phyloP scores from a whole-genome alignment of 2,888 invertebrate genomes.

The Pollenia amentaria region DNA sequence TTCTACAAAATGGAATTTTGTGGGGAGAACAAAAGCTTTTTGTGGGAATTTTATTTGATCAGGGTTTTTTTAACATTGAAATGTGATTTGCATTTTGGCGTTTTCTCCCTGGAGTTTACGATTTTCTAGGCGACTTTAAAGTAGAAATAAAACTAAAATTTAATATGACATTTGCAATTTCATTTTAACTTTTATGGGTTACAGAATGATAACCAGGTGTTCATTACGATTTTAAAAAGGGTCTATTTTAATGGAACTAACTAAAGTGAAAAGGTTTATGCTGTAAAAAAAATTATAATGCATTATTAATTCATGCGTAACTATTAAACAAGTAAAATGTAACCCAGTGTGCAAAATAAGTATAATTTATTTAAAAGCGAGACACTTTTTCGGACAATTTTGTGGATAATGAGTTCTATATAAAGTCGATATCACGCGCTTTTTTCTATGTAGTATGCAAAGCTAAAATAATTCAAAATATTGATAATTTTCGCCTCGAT shows the following conservation, averaged over 20 bases:
- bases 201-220: constrained; percentile 59
- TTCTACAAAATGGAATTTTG: constrained; percentile 14
- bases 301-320: constrained; percentile 59
- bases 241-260: neutral
- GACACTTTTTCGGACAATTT: too few relatives aligned
- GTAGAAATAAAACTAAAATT: neutral
- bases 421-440: too few relatives aligned
- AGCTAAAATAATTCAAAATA: too few relatives aligned
- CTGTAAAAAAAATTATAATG: constrained; percentile 6
- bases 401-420: too few relatives aligned
- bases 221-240: constrained; percentile 33
- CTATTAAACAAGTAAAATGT: neutral
- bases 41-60: constrained; percentile 48
- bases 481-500: too few relatives aligned
- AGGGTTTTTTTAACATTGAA: constrained; percentile 21
- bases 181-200: constrained; percentile 25
- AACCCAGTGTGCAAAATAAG: too few relatives aligned
- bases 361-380: too few relatives aligned
- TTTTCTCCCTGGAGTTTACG: constrained; percentile 18
- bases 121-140: constrained; percentile 18
- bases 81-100: constrained; percentile 50
- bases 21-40: constrained; percentile 51
- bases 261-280: constrained; percentile 11
- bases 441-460: too few relatives aligned
- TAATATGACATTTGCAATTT: constrained; percentile 45